Percentiles rank a stretch among this genome's conserved stretches.
phyloP scores from a whole-genome alignment of 2,888 invertebrate species.

The Caradrina kadenii region DNA sequence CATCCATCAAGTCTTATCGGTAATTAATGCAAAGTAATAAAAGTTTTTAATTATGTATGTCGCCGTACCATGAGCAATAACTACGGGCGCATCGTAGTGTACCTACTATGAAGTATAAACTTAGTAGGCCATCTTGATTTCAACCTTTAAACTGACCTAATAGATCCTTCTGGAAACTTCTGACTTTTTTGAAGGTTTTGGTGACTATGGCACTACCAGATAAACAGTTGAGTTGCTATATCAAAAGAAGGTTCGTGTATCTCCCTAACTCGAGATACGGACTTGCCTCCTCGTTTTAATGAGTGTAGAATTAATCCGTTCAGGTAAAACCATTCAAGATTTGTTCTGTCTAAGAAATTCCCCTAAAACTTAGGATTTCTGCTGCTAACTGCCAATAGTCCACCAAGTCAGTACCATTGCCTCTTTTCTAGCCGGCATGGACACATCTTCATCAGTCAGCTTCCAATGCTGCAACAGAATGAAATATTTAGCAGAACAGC shows the following conservation, averaged over 20 bases:
- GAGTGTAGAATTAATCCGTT: not conserved
- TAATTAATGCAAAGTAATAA: slow-evolving; percentile 48
- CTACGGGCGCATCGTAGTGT: slow-evolving; percentile 27
- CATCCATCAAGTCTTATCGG: slow-evolving; percentile 57
- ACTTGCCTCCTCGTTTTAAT: not conserved
- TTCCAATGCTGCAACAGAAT: slow-evolving; percentile 81
- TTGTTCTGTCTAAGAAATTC: not conserved
- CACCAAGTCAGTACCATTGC: not conserved
- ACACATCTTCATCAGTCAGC: slow-evolving; percentile 67
- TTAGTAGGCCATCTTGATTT: not conserved
- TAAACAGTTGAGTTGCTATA: no score
- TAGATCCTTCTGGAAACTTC: not conserved
- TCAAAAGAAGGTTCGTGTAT: no score
- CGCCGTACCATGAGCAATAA: slow-evolving; percentile 25
- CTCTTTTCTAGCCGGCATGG: slow-evolving; percentile 29
- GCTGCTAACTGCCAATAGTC: not conserved
- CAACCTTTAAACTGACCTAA: not conserved
- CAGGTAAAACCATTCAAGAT: not conserved
- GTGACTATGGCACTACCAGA: no score
- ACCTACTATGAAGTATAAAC: not conserved
- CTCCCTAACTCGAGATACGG: not conserved
- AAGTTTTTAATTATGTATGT: slow-evolving; percentile 43
- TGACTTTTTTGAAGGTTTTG: not conserved
- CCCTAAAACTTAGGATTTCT: not conserved
- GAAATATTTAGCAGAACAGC: slow-evolving; percentile 77